Percentiles rank a stretch among this genome's conserved stretches.
These are phyloP conservation scores for Volucella inanis DNA, from an alignment of 2,888 invertebrate genomes.

Conservation along the genomic window DNA sequence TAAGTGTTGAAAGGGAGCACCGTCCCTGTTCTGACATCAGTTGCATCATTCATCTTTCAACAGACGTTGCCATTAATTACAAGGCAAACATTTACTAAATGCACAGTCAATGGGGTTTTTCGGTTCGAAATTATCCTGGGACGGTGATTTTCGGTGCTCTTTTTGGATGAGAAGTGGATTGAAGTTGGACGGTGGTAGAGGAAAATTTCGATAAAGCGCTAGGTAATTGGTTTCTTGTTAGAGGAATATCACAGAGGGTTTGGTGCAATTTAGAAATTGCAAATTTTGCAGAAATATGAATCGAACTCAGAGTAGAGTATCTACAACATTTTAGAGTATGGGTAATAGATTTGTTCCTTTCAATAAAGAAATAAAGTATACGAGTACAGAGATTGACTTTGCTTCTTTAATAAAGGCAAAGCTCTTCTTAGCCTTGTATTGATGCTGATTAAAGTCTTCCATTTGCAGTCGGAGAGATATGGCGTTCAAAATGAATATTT, in stretches of 20 bases:
- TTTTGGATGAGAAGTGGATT: background rate
- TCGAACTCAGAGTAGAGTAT: no score
- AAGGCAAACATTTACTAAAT: conserved; percentile 58
- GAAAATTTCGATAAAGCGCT: conserved; percentile 19
- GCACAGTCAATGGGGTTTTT: conserved; percentile 27
- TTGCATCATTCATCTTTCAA: conserved; percentile 58
- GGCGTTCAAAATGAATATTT: no score
- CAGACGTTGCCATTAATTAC: conserved; percentile 57
- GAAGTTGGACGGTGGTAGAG: background rate
- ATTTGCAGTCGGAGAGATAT: no score
- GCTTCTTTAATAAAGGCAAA: no score
- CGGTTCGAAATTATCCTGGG: background rate
- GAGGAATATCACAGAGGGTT: background rate
- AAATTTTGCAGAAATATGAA: no score
- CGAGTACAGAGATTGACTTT: no score
- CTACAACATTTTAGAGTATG: no score
- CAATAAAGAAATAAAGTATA: no score
- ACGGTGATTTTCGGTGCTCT: conserved; percentile 40
- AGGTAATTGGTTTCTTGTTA: conserved; percentile 50
- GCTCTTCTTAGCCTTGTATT: no score
- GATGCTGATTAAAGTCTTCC: no score
- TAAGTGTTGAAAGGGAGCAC: background rate
- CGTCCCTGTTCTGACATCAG: conserved; percentile 45
- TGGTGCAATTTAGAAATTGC: background rate
- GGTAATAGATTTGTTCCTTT: no score